These are phyloP conservation scores for Heliothis peltigera DNA, from an alignment of 2,888 invertebrate species.

Conservation along the genomic window DNA sequence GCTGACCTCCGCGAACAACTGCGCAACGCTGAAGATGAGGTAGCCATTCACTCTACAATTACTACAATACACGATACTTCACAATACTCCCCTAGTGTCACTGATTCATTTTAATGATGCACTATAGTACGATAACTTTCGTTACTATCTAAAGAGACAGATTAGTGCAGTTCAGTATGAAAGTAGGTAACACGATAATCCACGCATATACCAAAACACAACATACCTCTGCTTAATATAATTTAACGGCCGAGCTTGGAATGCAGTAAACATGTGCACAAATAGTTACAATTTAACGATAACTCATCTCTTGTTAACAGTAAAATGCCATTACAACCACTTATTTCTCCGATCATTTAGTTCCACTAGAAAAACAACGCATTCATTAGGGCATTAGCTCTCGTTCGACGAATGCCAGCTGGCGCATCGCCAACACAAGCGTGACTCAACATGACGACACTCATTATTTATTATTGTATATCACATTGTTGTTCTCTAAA, in stretches of 20 bases:
- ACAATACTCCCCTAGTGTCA: background rate
- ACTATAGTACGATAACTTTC: background rate
- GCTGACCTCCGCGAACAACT: constrained; percentile 98
- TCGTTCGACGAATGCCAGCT: constrained; percentile 70
- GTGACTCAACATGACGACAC: constrained; percentile 76
- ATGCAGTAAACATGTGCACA: constrained; percentile 49
- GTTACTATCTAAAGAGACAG: background rate
- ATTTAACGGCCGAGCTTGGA: constrained; percentile 42
- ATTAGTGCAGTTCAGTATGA: constrained; percentile 18
- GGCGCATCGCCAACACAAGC: constrained; percentile 75
- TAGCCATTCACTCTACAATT: constrained; percentile 87
- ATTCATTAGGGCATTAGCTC: constrained; percentile 79
- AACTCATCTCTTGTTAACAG: constrained; percentile 67
- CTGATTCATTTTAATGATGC: background rate
- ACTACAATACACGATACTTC: constrained; percentile 3
- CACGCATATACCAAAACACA: constrained; percentile 26
- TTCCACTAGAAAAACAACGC: constrained; percentile 74
- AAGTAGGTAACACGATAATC: constrained; percentile 36
- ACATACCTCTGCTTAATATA: constrained; percentile 29
- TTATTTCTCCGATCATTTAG: constrained; percentile 69
- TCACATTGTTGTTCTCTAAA: constrained; percentile 44
- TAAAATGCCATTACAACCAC: constrained; percentile 62
- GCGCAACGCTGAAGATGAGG: constrained; percentile 98
- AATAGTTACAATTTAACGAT: constrained; percentile 56
- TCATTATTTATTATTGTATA: constrained; percentile 63